Percentiles rank a stretch among this genome's conserved stretches.
Conservation (phyloP, 2,888 invertebrate species). For the Drosophila mimica region DNA sequence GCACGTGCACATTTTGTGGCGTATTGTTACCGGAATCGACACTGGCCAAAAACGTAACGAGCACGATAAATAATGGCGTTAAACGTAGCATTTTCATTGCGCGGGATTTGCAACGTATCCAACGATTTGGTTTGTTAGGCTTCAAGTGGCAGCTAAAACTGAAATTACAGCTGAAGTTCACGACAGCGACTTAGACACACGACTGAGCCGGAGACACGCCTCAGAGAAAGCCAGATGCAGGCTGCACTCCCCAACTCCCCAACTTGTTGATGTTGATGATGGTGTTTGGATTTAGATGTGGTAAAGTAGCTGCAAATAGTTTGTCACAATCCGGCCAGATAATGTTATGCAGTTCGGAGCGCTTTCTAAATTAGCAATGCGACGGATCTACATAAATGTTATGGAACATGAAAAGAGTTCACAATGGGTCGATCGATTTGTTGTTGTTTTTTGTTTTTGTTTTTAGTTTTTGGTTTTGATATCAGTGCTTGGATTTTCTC, state of each 20-base stretch:
- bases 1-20: slow-evolving; percentile 21
- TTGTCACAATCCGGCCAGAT: slow-evolving; percentile 23
- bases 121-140: slow-evolving; percentile 35
- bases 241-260: slow-evolving; percentile 9
- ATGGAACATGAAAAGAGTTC: slow-evolving; percentile 52
- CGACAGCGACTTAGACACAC: slow-evolving; percentile 31
- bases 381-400: slow-evolving; percentile 32
- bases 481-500: slow-evolving; percentile 70
- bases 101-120: slow-evolving; percentile 14
- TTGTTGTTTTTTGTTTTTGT: slow-evolving; percentile 14
- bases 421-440: slow-evolving; percentile 40
- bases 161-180: slow-evolving; percentile 11
- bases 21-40: slow-evolving; percentile 72
- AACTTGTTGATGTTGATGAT: neutral
- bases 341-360: slow-evolving; percentile 37
- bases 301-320: neutral
- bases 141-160: slow-evolving; percentile 7
- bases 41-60: slow-evolving; percentile 68
- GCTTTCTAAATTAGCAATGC: slow-evolving; percentile 73
- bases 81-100: slow-evolving; percentile 67
- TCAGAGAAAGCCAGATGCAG: slow-evolving; percentile 44
- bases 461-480: slow-evolving; percentile 8
- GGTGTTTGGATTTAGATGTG: neutral
- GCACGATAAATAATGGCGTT: slow-evolving; percentile 59
- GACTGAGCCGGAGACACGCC: slow-evolving; percentile 33